Conservation (phyloP, 2,113 vertebrate genomes). For the rabbit (Oryctolagus cuniculus) region DNA sequence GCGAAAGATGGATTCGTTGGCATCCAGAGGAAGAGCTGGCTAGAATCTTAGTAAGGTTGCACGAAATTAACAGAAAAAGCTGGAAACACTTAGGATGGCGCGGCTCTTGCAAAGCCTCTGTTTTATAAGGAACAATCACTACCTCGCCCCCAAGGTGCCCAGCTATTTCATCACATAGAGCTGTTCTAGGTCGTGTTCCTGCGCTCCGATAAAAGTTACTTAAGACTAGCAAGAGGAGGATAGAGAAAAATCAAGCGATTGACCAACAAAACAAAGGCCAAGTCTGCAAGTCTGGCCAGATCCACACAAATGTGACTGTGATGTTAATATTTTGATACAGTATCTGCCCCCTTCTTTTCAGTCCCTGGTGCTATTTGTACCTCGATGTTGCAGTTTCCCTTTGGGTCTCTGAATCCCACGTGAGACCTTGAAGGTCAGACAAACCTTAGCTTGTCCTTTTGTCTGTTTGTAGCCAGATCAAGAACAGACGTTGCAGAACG, state of each 20-base stretch:
- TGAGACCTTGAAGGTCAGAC: constrained; percentile 32
- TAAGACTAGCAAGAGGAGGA: constrained; percentile 17
- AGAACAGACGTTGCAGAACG: constrained; percentile 15
- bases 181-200: neutral
- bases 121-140: neutral
- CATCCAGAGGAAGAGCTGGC: neutral
- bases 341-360: constrained; percentile 36
- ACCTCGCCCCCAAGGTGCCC: neutral
- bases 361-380: neutral
- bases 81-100: neutral
- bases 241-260: neutral
- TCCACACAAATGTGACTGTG: constrained; percentile 1
- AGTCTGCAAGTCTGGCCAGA: neutral
- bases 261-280: neutral
- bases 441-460: constrained; percentile 24
- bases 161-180: neutral
- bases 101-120: too few species aligned
- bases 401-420: constrained; percentile 8
- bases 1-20: neutral
- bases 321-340: constrained; percentile 23
- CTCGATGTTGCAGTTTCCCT: constrained; percentile 39
- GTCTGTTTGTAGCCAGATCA: neutral
- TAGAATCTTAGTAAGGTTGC: neutral
- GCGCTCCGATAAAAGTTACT: neutral
- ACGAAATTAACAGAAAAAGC: constrained; percentile 4